phyloP scores from a whole-genome alignment of 2,888 invertebrate genomes.

The Xestobium rufovillosum region DNA sequence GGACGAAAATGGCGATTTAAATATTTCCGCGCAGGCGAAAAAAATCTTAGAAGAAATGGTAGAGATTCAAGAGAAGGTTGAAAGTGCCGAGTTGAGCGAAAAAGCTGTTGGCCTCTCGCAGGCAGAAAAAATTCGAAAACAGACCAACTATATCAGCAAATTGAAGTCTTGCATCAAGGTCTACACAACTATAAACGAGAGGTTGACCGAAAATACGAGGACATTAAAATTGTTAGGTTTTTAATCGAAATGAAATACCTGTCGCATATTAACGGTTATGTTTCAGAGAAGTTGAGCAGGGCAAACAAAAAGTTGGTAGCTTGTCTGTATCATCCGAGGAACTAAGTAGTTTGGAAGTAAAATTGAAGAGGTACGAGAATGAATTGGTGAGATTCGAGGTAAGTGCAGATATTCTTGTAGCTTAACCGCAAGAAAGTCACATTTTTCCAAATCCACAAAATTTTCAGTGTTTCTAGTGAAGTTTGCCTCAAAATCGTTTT shows the following conservation, averaged over 20 bases:
- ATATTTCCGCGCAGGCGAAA: too few relatives aligned
- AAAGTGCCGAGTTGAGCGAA: constrained; percentile 19
- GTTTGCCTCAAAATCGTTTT: too few relatives aligned
- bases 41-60: constrained; percentile 22
- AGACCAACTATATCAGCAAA: constrained; percentile 29
- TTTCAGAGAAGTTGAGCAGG: constrained; percentile 23
- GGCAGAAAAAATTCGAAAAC: constrained; percentile 28
- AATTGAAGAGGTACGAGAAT: constrained; percentile 33
- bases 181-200: constrained; percentile 30
- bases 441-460: too few relatives aligned
- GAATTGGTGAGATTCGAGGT: constrained; percentile 35
- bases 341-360: constrained; percentile 26
- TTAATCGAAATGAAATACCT: too few relatives aligned
- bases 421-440: too few relatives aligned
- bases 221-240: constrained; percentile 26
- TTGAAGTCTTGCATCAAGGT: constrained; percentile 31
- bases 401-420: too few relatives aligned
- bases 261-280: constrained; percentile 4
- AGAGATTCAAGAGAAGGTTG: constrained; percentile 20
- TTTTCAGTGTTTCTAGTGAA: too few relatives aligned
- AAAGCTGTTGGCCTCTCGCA: constrained; percentile 25
- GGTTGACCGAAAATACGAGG: constrained; percentile 29
- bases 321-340: constrained; percentile 21
- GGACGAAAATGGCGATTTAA: too few relatives aligned
- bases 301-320: constrained; percentile 19